Conservation (phyloP, 2,113 vertebrate genomes). For the Sylvietta virens region DNA sequence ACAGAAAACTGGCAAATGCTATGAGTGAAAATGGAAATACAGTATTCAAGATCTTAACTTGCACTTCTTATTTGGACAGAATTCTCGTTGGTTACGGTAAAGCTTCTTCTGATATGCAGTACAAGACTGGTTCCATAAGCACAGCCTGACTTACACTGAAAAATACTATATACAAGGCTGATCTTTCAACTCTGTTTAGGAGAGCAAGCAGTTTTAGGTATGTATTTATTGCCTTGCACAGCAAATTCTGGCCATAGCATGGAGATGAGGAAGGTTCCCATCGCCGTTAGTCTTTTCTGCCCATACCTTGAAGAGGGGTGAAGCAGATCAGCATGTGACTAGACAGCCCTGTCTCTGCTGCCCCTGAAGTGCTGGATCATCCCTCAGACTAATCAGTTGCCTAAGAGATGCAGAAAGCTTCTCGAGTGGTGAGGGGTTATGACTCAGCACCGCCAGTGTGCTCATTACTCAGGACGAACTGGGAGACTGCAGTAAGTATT, state of each 20-base stretch:
- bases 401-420: not conserved
- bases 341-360: not conserved
- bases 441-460: conserved; percentile 7
- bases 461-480: not conserved
- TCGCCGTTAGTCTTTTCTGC: not conserved
- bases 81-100: not conserved
- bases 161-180: not conserved
- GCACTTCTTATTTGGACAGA: not conserved
- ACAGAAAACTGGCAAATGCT: not conserved
- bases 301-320: not conserved
- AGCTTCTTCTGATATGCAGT: not conserved
- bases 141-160: not conserved
- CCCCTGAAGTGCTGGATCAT: not conserved
- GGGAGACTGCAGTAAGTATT: not conserved
- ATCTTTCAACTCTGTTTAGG: not conserved
- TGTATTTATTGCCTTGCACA: not conserved
- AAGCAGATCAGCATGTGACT: not conserved
- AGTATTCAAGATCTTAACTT: not conserved
- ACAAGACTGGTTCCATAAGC: not conserved
- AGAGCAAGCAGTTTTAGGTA: not conserved
- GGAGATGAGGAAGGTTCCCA: not conserved
- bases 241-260: not conserved
- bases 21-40: not conserved
- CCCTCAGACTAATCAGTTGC: not conserved
- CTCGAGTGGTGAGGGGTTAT: not conserved